A percentile compares a stretch with the other conserved stretches of the same genome.
These are phyloP conservation scores for Pammene fasciana DNA, from an alignment of 2,888 invertebrate species.

Conservation along the genomic window DNA sequence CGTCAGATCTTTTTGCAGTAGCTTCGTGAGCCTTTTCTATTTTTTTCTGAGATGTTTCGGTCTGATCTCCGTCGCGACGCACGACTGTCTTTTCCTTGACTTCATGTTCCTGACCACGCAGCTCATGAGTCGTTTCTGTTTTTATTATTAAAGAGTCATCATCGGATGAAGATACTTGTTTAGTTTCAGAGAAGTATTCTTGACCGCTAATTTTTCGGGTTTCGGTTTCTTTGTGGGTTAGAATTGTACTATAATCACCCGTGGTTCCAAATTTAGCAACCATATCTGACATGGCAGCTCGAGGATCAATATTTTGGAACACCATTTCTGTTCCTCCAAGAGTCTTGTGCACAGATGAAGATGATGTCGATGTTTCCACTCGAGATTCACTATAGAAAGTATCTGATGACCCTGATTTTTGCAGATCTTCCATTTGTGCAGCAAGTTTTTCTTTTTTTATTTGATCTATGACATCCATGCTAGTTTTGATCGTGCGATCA, in stretches of 20 bases:
- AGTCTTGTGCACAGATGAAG: conserved; percentile 73
- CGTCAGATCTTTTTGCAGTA: conserved; percentile 73
- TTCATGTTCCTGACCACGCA: conserved; percentile 79
- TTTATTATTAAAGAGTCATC: conserved; percentile 78
- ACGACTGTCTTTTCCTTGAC: conserved; percentile 76
- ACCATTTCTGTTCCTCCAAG: conserved; percentile 67
- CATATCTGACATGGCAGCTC: conserved; percentile 74
- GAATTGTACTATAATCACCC: conserved; percentile 69
- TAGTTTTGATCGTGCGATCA: conserved; percentile 77
- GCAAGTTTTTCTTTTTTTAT: conserved; percentile 74
- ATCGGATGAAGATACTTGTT: conserved; percentile 78
- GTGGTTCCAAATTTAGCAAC: conserved; percentile 68
- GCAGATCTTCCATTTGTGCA: conserved; percentile 73
- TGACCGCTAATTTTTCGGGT: conserved; percentile 79
- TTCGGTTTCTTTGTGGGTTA: conserved; percentile 81
- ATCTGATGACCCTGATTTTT: conserved; percentile 68
- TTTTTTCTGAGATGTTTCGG: conserved; percentile 79
- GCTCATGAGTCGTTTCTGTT: conserved; percentile 75
- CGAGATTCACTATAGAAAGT: conserved; percentile 73
- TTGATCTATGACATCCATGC: conserved; percentile 72
- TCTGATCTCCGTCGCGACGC: conserved; percentile 75
- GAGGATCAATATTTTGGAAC: conserved; percentile 72
- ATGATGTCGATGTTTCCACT: conserved; percentile 74
- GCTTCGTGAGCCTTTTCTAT: conserved; percentile 81
- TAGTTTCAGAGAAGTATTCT: conserved; percentile 76